A percentile compares a stretch with the other conserved stretches of the same genome.
phyloP scores from a whole-genome alignment of 2,888 invertebrate genomes.

The Cyaniris semiargus region DNA sequence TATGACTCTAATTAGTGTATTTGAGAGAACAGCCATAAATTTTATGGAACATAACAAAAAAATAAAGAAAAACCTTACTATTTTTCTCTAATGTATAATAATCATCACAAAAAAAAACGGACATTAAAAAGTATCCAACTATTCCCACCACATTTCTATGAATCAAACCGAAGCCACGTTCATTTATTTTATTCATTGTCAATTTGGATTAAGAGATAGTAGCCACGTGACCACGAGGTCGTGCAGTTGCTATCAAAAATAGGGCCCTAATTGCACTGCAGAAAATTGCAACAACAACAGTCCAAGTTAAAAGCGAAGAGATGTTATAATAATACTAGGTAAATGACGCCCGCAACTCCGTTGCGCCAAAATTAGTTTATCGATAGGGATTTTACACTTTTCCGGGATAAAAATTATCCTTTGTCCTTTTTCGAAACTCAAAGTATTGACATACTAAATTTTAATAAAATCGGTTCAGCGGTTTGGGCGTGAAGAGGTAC shows the following conservation, averaged over 20 bases:
- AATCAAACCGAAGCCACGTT: not conserved
- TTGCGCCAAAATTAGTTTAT: too few relatives aligned
- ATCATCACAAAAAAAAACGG: not conserved
- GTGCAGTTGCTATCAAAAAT: slow-evolving; percentile 72
- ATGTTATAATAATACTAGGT: not conserved
- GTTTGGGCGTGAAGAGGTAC: too few relatives aligned
- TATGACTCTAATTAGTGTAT: not conserved
- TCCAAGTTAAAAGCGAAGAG: slow-evolving; percentile 42
- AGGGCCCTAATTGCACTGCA: slow-evolving; percentile 72
- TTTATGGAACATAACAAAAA: too few relatives aligned
- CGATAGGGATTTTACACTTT: too few relatives aligned
- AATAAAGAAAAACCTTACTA: not conserved
- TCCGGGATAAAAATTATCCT: too few relatives aligned
- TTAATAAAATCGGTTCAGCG: too few relatives aligned
- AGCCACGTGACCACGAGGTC: slow-evolving; percentile 69
- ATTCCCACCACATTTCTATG: not conserved
- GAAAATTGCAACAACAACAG: slow-evolving; percentile 65
- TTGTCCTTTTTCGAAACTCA: too few relatives aligned
- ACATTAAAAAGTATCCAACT: not conserved
- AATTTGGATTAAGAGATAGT: slow-evolving; percentile 73
- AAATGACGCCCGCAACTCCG: too few relatives aligned
- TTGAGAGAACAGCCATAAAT: not conserved
- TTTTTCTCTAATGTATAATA: not conserved
- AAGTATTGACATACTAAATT: too few relatives aligned
- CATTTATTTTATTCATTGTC: slow-evolving; percentile 60